Evolutionary conservation across 1,140 invertebrate species (phyloP), one percentile per base, ranked within the genome.

Genomic region (Nebria ingens): DNA sequence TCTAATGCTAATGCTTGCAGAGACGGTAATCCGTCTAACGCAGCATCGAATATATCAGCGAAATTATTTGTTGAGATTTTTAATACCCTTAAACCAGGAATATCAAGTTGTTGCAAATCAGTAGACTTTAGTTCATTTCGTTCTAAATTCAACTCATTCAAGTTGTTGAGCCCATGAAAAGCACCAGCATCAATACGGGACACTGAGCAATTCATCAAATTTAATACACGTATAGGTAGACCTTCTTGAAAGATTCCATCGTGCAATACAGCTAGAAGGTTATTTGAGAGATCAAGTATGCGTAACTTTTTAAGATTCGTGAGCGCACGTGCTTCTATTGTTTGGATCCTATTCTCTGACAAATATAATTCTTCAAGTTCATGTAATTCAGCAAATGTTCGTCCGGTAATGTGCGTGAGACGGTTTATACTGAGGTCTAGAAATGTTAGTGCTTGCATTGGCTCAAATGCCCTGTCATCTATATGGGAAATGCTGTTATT

Each of bases 401-500:
- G 76, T 25, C 79, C 77, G 1, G 76, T 81, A 55, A 91, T 73
- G 60, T 80, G 76, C 53, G 66, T 74, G 22, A 92, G 64, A 51
- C 77, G 77, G 70, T 93, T 93, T 62, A 80, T 79, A 64, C 86
- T 89, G 38, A 91, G 65, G 61, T 91, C 87, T 52, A 93, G 74
- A 63, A 83, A 89, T 62, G 85, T 84, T 19, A 93, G 68, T 21
- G 80, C 80, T 59, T 82, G 80, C 74, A 93, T 80, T 2, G 82
- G 79, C 59, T 78, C 77, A 66, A 93, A 93, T 11, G 88, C 82
- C 19, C 79, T 81, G 64, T 87, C 82, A 66, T 92, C 87, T 61
- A 93, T 91, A 49, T 76, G 74, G 4, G 80, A 76, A 61, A 93
- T 89, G 12, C 79, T 81, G 71, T 93, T 93, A 63, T 93, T 86